Percentiles rank a stretch among this genome's conserved stretches.
phyloP scores from a whole-genome alignment of 1,140 invertebrate genomes.

The Lordiphosa clarofinis region DNA sequence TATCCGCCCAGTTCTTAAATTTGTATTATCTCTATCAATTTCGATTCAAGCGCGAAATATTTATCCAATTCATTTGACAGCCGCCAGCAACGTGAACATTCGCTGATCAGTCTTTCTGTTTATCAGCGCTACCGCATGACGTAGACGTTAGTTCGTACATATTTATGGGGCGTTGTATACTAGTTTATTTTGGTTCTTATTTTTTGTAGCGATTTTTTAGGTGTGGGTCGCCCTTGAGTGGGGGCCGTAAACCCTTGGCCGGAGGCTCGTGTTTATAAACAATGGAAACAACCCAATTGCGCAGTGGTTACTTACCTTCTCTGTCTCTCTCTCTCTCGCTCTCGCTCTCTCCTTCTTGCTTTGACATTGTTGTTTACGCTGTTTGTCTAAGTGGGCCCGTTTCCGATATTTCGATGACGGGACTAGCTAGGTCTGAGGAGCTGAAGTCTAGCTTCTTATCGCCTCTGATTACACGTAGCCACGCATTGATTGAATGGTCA shows the following conservation, averaged over 20 bases:
- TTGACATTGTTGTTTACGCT: constrained; percentile 35
- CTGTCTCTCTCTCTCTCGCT: background rate
- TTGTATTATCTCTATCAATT: constrained; percentile 3
- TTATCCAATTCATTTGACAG: constrained; percentile 13
- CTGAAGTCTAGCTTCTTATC: constrained; percentile 25
- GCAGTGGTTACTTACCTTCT: constrained; percentile 10
- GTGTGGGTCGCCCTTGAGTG: constrained; percentile 30
- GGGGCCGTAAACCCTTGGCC: constrained; percentile 38
- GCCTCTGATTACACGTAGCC: constrained; percentile 46
- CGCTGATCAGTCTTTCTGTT: constrained; percentile 1
- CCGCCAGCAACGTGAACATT: constrained; percentile 12
- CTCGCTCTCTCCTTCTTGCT: constrained; percentile 14
- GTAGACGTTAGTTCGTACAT: constrained; percentile 10
- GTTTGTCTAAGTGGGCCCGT: constrained; percentile 51
- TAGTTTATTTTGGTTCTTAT: constrained; percentile 4
- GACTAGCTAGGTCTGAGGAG: background rate
- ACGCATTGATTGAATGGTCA: constrained; percentile 57
- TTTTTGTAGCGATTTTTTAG: constrained; percentile 1
- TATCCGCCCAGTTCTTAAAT: background rate
- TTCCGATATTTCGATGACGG: constrained; percentile 36
- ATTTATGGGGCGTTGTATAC: constrained; percentile 28
- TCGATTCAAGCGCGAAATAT: constrained; percentile 9
- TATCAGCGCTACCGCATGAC: constrained; percentile 22
- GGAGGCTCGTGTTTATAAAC: constrained; percentile 52
- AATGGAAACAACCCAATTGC: constrained; percentile 66